Evolutionary conservation across 1,140 invertebrate species (phyloP), one percentile per base, ranked within the genome.

Genomic region (Tyrophagus putrescentiae): DNA sequence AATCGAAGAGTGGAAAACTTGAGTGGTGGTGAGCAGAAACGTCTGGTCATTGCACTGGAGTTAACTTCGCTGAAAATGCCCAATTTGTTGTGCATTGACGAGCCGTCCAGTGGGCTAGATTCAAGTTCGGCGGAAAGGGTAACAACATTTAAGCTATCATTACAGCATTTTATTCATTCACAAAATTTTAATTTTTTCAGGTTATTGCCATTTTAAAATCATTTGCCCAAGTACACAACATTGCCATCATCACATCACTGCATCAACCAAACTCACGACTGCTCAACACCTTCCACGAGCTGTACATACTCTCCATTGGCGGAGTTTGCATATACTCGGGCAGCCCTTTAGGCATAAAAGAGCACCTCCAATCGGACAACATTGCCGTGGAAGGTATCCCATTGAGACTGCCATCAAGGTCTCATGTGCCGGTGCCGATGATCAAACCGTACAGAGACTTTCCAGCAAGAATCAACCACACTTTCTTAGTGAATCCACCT

Each of bases 41-140:
- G 92, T 52, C 72, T 96, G 39, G 90, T 90, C 1, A 92, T 96
- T 65, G 90, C 92, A n/a, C 74, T 94, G 58, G 92, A 96, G 31
- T 45, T 62, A 23, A 42, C 25, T n/a, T 42, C 41, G 41, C 74
- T 57, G 27, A 54, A 28, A 31, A 32, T n/a, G 31, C 54, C 54
- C 23, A 57, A 57, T 31, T 28, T 57, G 16, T 23, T 57, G n/a
- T 28, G 21, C 5, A 23, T 57, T 4, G 54, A 57, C 27, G 54
- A 57, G 28, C 54, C 54, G 13, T 36, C 54, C 4, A 41, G 27
- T 4, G 54, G 54, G 3, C 29, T 57, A 4, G 54, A 57, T 13
- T 39, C 21, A 23, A 42, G 25, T 5, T 42, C 41, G 6, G 41
- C 41, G 18, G 41, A 42, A 42, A 23, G 18, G 41, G 25, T 42